A percentile compares a stretch with the other conserved stretches of the same genome.
phyloP scores from a whole-genome alignment of 1,140 invertebrate species.

The Chrysomallon squamiferum region DNA sequence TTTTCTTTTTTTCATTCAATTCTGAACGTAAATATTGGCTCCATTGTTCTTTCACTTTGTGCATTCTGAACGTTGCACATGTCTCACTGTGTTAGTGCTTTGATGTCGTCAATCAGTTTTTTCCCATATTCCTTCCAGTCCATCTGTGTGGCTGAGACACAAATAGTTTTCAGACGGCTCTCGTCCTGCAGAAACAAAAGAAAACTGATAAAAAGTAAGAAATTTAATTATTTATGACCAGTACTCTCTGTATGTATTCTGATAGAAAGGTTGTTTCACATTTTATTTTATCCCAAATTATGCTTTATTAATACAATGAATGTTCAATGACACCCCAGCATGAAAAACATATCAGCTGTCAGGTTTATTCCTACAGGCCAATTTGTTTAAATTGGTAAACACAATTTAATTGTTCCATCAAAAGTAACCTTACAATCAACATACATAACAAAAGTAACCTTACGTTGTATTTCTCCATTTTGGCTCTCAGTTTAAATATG shows the following conservation, averaged over 20 bases:
- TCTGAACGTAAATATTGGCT: no score
- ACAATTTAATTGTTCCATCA: neutral
- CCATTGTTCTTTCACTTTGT: no score
- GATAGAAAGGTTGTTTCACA: neutral
- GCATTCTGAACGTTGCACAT: no score
- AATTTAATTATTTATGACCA: neutral
- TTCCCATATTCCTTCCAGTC: constrained; percentile 79
- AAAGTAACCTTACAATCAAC: neutral
- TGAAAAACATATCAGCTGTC: neutral
- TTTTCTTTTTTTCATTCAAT: no score
- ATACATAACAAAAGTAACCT: constrained; percentile 16
- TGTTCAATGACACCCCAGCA: neutral
- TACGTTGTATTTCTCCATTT: constrained; percentile 88
- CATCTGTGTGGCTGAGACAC: constrained; percentile 72
- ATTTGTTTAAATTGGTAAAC: neutral
- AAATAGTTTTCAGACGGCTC: constrained; percentile 77
- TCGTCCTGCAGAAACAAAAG: constrained; percentile 82
- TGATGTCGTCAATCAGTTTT: constrained; percentile 67
- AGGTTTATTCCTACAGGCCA: neutral
- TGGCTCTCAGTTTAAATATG: constrained; percentile 82
- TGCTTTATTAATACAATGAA: neutral
- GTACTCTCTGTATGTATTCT: neutral
- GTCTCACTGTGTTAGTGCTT: constrained; percentile 31
- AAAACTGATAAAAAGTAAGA: no score
- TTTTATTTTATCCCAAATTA: neutral